phyloP scores from a whole-genome alignment of 2,797 vertebrate species.

The Siniperca undulata region DNA sequence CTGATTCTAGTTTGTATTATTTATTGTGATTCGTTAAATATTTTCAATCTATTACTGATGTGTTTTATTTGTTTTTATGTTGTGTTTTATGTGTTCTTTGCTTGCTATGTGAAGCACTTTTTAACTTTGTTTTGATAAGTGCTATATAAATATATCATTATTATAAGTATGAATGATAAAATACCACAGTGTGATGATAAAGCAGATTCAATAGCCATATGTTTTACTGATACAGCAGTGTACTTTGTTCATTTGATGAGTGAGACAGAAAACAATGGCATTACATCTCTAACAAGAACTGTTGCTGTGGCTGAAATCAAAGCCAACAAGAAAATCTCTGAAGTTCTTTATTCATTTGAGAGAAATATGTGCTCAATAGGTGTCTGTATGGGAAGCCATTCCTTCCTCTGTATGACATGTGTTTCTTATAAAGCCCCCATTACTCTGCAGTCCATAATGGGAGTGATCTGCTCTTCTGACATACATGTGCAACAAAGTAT shows the following conservation, averaged over 20 bases:
- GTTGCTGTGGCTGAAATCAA: conserved; percentile 54
- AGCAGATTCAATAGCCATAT: conserved; percentile 52
- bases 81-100: no score
- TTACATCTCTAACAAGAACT: conserved; percentile 34
- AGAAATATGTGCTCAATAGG: conserved; percentile 44
- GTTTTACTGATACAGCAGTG: conserved; percentile 66
- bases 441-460: conserved; percentile 1
- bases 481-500: conserved; percentile 37
- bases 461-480: conserved; percentile 10
- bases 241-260: conserved; percentile 69
- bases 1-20: no score
- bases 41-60: no score
- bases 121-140: no score
- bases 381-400: conserved; percentile 42
- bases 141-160: no score
- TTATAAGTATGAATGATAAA: no score
- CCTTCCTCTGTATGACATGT: conserved; percentile 35
- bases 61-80: no score
- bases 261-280: conserved; percentile 41
- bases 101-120: no score
- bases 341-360: conserved; percentile 36
- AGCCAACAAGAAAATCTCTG: conserved; percentile 38
- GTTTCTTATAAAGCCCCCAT: conserved; percentile 39
- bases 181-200: conserved; percentile 11
- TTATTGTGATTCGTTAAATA: no score